These are phyloP conservation scores for Atta cephalotes DNA, from an alignment of 1,140 invertebrate genomes.

Conservation along the genomic window DNA sequence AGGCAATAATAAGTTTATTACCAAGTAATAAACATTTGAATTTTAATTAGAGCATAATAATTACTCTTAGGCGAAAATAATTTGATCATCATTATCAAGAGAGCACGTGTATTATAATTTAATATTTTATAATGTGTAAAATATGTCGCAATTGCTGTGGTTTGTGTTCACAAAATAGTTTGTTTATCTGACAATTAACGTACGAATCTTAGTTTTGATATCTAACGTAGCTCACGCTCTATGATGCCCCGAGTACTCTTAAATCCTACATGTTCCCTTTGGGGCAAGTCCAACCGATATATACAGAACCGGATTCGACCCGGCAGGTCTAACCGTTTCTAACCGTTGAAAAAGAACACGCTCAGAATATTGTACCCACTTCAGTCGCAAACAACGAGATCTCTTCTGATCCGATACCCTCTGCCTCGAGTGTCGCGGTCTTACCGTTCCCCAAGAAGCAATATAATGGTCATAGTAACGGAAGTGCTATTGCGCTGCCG, in stretches of 20 bases:
- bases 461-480: constrained; percentile 57
- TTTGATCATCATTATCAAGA: not conserved
- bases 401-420: constrained; percentile 33
- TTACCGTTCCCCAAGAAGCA: constrained; percentile 68
- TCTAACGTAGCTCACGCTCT: constrained; percentile 54
- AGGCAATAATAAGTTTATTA: not conserved
- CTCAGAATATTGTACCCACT: constrained; percentile 81
- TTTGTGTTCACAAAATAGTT: constrained; percentile 3
- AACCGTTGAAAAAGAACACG: constrained; percentile 35
- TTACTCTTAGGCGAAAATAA: not conserved
- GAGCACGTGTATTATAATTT: not conserved
- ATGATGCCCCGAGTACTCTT: constrained; percentile 74
- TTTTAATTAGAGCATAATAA: not conserved
- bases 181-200: not conserved
- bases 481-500: constrained; percentile 54
- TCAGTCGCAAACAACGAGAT: constrained; percentile 83
- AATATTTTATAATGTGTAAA: not conserved
- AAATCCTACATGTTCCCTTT: constrained; percentile 74
- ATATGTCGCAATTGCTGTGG: not conserved
- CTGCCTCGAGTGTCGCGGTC: constrained; percentile 33
- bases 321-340: constrained; percentile 4
- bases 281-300: constrained; percentile 36
- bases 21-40: not conserved
- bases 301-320: constrained; percentile 52
- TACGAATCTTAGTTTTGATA: constrained; percentile 4